These are phyloP conservation scores for Xestia sexstrigata DNA, from an alignment of 2,888 invertebrate genomes.

Conservation along the genomic window DNA sequence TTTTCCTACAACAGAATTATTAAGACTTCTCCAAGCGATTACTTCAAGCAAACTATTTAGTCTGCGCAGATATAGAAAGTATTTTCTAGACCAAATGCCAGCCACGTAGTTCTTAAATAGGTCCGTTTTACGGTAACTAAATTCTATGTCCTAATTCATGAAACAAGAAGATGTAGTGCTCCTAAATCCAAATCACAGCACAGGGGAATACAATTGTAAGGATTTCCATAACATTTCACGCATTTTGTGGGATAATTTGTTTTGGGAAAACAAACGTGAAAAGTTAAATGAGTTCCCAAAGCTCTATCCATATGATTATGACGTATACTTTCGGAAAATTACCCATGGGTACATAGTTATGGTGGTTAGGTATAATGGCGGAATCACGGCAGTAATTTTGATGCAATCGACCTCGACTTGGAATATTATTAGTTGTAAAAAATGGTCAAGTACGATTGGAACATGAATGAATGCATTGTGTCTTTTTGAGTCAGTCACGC, in stretches of 20 bases:
- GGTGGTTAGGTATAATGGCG: slow-evolving; percentile 10
- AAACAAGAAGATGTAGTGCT: slow-evolving; percentile 10
- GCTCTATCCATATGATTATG: slow-evolving; percentile 6
- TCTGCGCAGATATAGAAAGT: slow-evolving; percentile 16
- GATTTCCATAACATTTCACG: slow-evolving; percentile 5
- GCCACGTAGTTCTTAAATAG: slow-evolving; percentile 35
- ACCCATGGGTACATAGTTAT: slow-evolving; percentile 13
- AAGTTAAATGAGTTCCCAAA: slow-evolving; percentile 43
- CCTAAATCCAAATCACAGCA: slow-evolving; percentile 17
- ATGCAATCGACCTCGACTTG: slow-evolving; percentile 19
- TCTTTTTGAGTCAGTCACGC: background rate
- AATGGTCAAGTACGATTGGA: slow-evolving; percentile 1
- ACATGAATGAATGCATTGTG: background rate
- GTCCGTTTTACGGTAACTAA: slow-evolving; percentile 35
- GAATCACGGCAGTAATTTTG: slow-evolving; percentile 22
- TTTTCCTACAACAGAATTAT: slow-evolving; percentile 16
- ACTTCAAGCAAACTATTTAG: slow-evolving; percentile 41
- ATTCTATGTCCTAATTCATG: slow-evolving; percentile 20
- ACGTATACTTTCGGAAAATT: slow-evolving; percentile 26
- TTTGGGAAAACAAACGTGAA: slow-evolving; percentile 27
- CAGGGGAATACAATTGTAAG: slow-evolving; percentile 2
- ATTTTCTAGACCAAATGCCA: slow-evolving; percentile 26
- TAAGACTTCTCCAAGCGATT: slow-evolving; percentile 11
- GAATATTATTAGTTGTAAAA: slow-evolving; percentile 3
- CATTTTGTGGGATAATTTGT: slow-evolving; percentile 5